Evolutionary conservation across 1,140 invertebrate species (phyloP), one percentile per base, ranked within the genome.

Genomic region (Oreohelix idahoensis): DNA sequence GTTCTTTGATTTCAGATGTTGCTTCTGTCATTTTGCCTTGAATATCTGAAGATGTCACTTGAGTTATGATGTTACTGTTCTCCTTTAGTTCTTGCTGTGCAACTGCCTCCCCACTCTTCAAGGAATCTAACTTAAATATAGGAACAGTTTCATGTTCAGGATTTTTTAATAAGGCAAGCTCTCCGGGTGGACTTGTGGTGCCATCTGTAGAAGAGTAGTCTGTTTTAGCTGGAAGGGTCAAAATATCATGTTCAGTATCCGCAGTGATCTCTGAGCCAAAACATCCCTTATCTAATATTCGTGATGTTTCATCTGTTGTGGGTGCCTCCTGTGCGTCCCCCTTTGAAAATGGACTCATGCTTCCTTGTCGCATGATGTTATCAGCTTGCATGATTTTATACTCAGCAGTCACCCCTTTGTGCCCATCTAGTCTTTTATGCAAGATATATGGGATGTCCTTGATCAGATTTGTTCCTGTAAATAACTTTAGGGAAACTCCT

Each of bases 181-280:
- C 92, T 42, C 88, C 83, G 11, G 90, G 87, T n/a, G 90, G 90
- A 82, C 91, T 92, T 17, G 93, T 86, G 2, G 93, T 92, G 86
- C 94, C 93, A 89, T 94, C 93, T 35, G 91, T 88, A 80, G 89
- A 90, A 17, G 93, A 94, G 81, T 90, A 94, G 85, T 91, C 93
- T 53, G 91, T 90, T 58, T 89, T 90, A 17, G 92, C 88, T 23
- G 93, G 93, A 17, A 93, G 89, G 32, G 80, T 23, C 36, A n/a
- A 2, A 83, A 45, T n/a, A 42, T 39, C 26, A 76, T 51, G 20
- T 70, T n/a, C 4, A 15, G 69, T 71, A 35, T 75, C 15, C 26
- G 36, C 11, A n/a, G 32, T 35, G 45, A 23, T 2, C 26, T 81
- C 79, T 51, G 49, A 63, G 49, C 42, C 79, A 35, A 42, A 45